These are phyloP conservation scores for mouse (Mus musculus) DNA, from an alignment of 2,113 vertebrate species.

Conservation along the genomic window GRCm39 chr4:63057501-63058000, in stretches of 20 bases:
- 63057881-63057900: conserved; percentile 89
- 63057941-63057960: conserved; percentile 77
- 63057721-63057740: conserved; percentile 79
- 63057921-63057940: conserved; percentile 90
- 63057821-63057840: conserved; percentile 87
- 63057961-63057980: conserved; percentile 47
- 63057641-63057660: conserved; percentile 77
- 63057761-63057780: conserved; percentile 80
- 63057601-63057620: conserved; percentile 80
- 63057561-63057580: conserved; percentile 85
- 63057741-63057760: conserved; percentile 85
- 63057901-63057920: conserved; percentile 92
- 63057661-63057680: conserved; percentile 87
- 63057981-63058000: fast-evolving
- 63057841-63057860: conserved; percentile 87
- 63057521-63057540: conserved; percentile 79
- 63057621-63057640: conserved; percentile 56
- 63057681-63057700: conserved; percentile 88
- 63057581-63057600: conserved; percentile 86
- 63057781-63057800: conserved; percentile 78
- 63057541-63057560: conserved; percentile 80
- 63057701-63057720: conserved; percentile 86
- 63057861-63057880: conserved; percentile 88
- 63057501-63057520: conserved; percentile 78
- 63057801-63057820: conserved; percentile 78